These are phyloP conservation scores for Sebastes steindachneri DNA, from an alignment of 2,797 vertebrate species.

Conservation along the genomic window DNA sequence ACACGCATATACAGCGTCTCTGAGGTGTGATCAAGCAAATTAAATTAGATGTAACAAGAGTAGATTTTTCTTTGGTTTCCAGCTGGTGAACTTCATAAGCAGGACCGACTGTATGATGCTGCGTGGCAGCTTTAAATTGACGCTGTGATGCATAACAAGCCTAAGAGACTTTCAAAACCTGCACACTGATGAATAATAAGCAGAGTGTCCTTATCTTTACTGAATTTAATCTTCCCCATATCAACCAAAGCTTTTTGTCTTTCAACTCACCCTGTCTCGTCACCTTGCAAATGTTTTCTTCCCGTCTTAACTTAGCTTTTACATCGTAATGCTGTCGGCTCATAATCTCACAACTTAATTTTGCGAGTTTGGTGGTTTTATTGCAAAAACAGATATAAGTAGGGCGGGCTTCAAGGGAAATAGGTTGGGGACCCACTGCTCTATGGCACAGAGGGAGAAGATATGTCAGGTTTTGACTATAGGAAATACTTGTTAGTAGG, in stretches of 20 bases:
- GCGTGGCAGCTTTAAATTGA: conserved; percentile 1
- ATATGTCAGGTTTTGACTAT: no score
- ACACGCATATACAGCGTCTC: not conserved
- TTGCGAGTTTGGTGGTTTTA: not conserved
- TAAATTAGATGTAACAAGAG: not conserved
- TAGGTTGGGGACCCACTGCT: no score
- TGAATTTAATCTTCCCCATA: not conserved
- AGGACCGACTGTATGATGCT: not conserved
- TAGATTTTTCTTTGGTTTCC: conserved; percentile 19
- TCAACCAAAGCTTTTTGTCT: not conserved
- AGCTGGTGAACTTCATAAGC: not conserved
- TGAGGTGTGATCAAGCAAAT: conserved; percentile 1
- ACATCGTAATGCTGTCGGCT: not conserved
- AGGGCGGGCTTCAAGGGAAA: no score
- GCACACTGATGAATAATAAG: not conserved
- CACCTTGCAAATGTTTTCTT: not conserved
- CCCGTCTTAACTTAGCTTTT: not conserved
- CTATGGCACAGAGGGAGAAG: no score
- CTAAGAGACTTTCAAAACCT: not conserved
- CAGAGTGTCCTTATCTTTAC: not conserved
- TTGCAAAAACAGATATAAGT: no score
- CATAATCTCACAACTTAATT: not conserved
- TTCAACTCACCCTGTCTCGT: not conserved
- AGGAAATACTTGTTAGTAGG: not conserved
- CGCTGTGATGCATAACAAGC: not conserved